Conservation (phyloP, 2,888 invertebrate genomes). For the Nasonia oneida region DNA sequence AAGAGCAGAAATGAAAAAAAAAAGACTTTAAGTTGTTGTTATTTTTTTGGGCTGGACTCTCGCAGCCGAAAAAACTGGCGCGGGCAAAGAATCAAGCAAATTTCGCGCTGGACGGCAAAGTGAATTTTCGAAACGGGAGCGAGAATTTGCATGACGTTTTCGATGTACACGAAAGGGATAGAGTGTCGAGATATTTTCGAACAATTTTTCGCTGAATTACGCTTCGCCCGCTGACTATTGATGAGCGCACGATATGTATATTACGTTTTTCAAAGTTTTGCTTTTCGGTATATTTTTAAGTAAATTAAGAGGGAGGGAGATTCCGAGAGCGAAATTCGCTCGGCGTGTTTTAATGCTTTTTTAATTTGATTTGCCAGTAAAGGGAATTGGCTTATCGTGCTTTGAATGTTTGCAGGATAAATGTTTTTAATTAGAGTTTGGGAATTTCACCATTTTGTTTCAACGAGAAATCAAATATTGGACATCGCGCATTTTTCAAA, state of each 20-base stretch:
- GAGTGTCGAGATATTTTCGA: slow-evolving; percentile 12
- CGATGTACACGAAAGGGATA: neutral
- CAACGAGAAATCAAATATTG: no score
- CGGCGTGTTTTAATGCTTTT: neutral
- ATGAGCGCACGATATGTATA: slow-evolving; percentile 8
- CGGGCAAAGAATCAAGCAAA: neutral
- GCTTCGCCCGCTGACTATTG: slow-evolving; percentile 35
- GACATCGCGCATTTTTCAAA: no score
- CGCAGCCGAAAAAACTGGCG: neutral
- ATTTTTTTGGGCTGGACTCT: neutral
- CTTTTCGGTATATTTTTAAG: slow-evolving; percentile 34
- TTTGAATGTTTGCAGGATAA: no score
- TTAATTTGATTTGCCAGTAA: neutral
- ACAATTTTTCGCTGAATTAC: slow-evolving; percentile 30
- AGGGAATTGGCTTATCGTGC: no score
- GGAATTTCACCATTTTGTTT: no score
- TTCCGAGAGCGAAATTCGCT: neutral
- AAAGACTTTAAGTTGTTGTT: neutral
- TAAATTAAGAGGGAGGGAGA: slow-evolving; percentile 3
- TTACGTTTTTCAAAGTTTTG: neutral
- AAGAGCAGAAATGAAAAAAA: neutral
- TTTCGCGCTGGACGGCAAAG: neutral
- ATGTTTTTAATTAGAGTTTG: no score
- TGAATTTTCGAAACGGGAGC: slow-evolving; percentile 20
- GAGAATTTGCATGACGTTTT: slow-evolving; percentile 31